Evolutionary conservation across 92 coral and sea anemone genomes (phyloP).

Genomic region (Phenganax stokvisi): DNA sequence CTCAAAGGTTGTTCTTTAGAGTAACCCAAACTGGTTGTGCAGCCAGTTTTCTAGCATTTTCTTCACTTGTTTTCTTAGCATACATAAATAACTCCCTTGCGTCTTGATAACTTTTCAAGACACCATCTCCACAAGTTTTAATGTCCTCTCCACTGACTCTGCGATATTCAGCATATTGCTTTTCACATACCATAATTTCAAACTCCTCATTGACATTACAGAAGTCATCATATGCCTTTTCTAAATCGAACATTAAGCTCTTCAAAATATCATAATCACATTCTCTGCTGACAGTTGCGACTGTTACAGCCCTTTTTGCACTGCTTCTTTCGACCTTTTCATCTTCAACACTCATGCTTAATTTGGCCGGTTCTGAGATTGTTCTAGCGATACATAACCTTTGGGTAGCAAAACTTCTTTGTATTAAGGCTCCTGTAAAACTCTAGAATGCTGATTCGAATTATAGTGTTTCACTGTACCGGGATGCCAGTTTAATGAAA

Average conservation of each 20-base stretch:
- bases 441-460: background rate
- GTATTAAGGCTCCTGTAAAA: too few species aligned
- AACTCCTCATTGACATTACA: constrained; percentile 46
- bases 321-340: constrained; percentile 2
- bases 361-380: background rate
- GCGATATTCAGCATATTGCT: constrained; percentile 44
- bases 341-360: background rate
- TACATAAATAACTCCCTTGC: constrained; percentile 41
- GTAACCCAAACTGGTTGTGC: too few species aligned
- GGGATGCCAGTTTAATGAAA: background rate
- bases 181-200: constrained; percentile 43
- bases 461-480: background rate
- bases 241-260: constrained; percentile 45
- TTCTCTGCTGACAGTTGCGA: constrained; percentile 37
- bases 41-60: too few species aligned
- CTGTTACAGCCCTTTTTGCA: constrained; percentile 37
- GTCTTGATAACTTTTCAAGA: constrained; percentile 37
- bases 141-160: constrained; percentile 49
- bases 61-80: background rate
- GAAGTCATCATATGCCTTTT: constrained; percentile 47
- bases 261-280: constrained; percentile 46
- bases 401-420: background rate
- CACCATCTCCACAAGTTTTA: constrained; percentile 34
- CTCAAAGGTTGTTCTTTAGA: too few species aligned
- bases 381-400: background rate